phyloP scores from a whole-genome alignment of 1,140 invertebrate species.

The Tetragonula clypearis region DNA sequence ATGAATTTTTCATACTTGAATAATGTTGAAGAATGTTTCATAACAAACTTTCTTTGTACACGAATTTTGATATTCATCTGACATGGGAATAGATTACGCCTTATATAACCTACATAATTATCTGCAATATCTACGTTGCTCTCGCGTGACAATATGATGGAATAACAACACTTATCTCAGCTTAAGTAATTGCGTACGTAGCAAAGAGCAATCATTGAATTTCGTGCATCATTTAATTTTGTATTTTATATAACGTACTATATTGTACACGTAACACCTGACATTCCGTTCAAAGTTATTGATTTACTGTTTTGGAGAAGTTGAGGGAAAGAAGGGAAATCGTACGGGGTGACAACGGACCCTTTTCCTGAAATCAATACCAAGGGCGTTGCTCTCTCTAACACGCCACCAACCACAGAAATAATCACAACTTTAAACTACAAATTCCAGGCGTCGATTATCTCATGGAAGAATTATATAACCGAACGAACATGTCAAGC shows the following conservation, averaged over 20 bases:
- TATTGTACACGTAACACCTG: not conserved
- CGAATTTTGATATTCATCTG: not conserved
- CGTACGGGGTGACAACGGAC: constrained; percentile 8
- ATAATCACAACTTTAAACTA: not conserved
- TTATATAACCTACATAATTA: not conserved
- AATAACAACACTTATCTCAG: not conserved
- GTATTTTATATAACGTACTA: not conserved
- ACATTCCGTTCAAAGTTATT: constrained; percentile 7
- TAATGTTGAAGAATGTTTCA: no score
- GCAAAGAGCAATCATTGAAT: not conserved
- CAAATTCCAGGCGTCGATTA: not conserved
- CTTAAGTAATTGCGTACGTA: no score
- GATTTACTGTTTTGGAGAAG: not conserved
- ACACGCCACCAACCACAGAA: not conserved
- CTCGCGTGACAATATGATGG: not conserved
- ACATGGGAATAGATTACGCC: not conserved
- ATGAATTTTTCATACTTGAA: not conserved
- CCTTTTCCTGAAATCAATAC: constrained; percentile 28
- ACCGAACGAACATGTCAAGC: not conserved
- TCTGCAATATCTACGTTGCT: not conserved
- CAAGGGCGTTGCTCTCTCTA: constrained; percentile 29
- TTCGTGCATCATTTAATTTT: not conserved
- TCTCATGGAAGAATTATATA: not conserved
- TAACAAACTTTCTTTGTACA: not conserved
- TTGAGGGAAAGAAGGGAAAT: not conserved